Conservation (phyloP, 2,888 invertebrate genomes). For the Pseudococcus longispinus region DNA sequence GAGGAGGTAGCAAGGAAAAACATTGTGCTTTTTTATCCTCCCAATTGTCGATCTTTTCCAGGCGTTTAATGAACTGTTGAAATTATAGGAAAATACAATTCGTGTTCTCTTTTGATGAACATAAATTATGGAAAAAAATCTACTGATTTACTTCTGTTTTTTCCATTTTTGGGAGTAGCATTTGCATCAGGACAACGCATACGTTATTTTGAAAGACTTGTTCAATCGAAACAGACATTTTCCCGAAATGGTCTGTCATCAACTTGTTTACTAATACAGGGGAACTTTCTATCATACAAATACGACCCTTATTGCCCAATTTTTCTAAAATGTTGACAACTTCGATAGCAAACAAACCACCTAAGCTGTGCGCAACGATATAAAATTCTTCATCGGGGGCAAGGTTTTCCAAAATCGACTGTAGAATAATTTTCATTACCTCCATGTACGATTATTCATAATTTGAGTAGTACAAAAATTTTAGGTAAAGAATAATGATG, state of each 20-base stretch:
- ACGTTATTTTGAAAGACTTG: neutral
- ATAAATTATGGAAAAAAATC: neutral
- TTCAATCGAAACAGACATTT: neutral
- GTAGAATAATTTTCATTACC: neutral
- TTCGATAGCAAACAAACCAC: conserved; percentile 78
- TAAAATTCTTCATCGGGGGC: conserved; percentile 72
- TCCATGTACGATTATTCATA: too few relatives aligned
- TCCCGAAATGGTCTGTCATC: neutral
- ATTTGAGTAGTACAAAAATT: neutral
- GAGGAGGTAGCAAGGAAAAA: neutral
- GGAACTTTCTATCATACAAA: conserved; percentile 74
- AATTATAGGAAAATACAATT: neutral
- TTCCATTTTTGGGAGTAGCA: neutral
- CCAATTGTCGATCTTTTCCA: neutral
- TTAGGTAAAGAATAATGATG: neutral
- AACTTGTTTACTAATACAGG: neutral
- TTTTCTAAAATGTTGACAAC: conserved; percentile 75
- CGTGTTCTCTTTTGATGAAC: neutral
- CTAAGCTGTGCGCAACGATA: conserved; percentile 88
- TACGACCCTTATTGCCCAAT: conserved; percentile 69
- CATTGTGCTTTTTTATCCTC: neutral
- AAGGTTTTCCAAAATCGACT: conserved; percentile 70
- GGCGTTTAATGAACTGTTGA: neutral
- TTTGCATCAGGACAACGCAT: neutral
- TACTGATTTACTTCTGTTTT: neutral